phyloP scores from a whole-genome alignment of 2,888 invertebrate genomes.

The Diaperis boleti region DNA sequence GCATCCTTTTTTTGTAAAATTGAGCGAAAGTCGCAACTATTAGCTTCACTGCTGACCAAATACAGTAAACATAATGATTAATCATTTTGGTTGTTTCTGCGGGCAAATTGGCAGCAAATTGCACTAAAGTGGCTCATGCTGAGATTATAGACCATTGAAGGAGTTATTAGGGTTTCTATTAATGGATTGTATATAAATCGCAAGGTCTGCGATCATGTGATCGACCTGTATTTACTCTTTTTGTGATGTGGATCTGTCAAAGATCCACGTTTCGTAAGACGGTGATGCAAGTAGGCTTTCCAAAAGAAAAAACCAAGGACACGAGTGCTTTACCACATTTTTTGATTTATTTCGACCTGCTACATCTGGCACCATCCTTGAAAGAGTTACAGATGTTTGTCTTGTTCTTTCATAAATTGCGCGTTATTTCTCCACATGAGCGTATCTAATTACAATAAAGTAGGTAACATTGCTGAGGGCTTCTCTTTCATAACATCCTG shows the following conservation, averaged over 20 bases:
- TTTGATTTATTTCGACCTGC: not conserved
- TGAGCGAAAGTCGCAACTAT: slow-evolving; percentile 10
- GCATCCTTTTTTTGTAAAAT: slow-evolving; percentile 23
- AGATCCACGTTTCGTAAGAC: not conserved
- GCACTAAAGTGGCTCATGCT: not conserved
- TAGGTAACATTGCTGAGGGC: slow-evolving; percentile 3
- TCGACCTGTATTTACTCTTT: not conserved
- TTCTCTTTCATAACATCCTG: slow-evolving; percentile 1
- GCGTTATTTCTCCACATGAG: not conserved
- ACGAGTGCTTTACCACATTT: not conserved
- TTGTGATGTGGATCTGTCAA: too few relatives aligned
- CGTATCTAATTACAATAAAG: slow-evolving; percentile 1
- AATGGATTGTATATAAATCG: slow-evolving; percentile 5
- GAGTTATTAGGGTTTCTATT: slow-evolving; percentile 2
- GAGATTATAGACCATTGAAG: not conserved
- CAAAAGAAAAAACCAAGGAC: not conserved
- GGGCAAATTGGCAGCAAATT: not conserved
- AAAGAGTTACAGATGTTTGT: not conserved
- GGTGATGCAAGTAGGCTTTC: not conserved
- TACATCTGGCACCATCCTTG: too few relatives aligned
- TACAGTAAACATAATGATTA: slow-evolving; percentile 8
- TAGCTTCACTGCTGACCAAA: slow-evolving; percentile 4
- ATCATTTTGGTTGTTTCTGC: not conserved
- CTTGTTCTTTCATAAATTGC: not conserved
- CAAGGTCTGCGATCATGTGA: slow-evolving; percentile 2